phyloP scores from a whole-genome alignment of 2,113 vertebrate species.

The Bothrops jararaca region DNA sequence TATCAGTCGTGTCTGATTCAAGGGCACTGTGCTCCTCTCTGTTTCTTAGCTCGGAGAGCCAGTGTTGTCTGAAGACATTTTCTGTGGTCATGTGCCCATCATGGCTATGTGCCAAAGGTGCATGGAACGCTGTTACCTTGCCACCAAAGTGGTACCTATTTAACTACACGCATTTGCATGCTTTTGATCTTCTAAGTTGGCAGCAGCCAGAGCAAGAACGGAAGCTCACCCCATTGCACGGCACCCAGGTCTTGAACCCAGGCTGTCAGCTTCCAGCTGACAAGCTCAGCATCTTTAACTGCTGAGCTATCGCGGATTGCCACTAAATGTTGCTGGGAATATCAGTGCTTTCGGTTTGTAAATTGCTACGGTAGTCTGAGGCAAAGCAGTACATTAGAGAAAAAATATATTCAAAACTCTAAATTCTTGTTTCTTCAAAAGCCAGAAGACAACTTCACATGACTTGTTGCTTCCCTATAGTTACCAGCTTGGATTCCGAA shows the following conservation, averaged over 20 bases:
- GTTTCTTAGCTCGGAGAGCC: neutral
- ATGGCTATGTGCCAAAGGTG: neutral
- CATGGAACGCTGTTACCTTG: neutral
- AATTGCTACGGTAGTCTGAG: neutral
- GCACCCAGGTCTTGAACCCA: neutral
- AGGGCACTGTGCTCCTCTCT: neutral
- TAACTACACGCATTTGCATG: neutral
- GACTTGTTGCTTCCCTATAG: neutral
- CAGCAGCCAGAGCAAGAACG: neutral
- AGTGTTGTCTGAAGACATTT: neutral
- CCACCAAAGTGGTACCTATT: neutral
- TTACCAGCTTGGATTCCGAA: neutral
- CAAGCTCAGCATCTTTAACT: neutral
- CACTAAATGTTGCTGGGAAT: neutral
- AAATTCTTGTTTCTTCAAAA: neutral
- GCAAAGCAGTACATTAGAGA: neutral
- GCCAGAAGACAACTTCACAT: neutral
- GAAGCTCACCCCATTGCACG: neutral
- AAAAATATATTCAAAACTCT: conserved; percentile 9
- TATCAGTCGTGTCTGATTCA: neutral
- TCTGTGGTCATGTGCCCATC: neutral
- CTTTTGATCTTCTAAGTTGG: neutral
- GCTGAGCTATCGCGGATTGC: neutral
- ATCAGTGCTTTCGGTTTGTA: neutral
- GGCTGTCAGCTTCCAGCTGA: neutral